Conservation (phyloP, 2,113 vertebrate genomes). For the Neogobius melanostomus region DNA sequence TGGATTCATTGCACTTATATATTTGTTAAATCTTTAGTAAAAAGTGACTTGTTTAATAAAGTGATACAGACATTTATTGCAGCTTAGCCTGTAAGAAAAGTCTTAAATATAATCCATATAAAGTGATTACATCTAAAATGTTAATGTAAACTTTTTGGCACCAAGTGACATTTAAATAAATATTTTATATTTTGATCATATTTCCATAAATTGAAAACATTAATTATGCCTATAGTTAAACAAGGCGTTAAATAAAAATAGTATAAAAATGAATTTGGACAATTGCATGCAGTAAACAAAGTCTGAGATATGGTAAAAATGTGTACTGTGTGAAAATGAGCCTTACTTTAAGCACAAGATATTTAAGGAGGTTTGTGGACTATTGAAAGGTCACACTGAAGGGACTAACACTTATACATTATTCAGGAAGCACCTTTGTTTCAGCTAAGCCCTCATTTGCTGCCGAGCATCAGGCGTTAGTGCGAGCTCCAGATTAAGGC, state of each 20-base stretch:
- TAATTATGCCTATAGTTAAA: conserved; percentile 34
- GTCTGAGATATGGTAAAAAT: conserved; percentile 38
- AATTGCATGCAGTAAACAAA: conserved; percentile 46
- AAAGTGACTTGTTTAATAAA: conserved; percentile 21
- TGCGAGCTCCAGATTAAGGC: conserved; percentile 14
- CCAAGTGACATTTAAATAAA: conserved; percentile 27
- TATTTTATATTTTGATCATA: conserved; percentile 23
- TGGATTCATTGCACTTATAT: conserved; percentile 18
- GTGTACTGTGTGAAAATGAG: conserved; percentile 25
- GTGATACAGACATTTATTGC: conserved; percentile 38
- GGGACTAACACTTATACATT: conserved; percentile 26
- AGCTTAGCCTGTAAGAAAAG: conserved; percentile 31
- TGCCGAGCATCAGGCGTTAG: conserved; percentile 33
- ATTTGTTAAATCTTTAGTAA: conserved; percentile 20
- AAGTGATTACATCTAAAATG: conserved; percentile 32
- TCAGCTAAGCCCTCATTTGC: conserved; percentile 40
- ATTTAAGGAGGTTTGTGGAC: not conserved
- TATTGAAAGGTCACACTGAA: conserved; percentile 22
- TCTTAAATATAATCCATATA: conserved; percentile 31
- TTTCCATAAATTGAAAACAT: conserved; percentile 14
- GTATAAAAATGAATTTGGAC: conserved; percentile 52
- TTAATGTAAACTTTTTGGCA: conserved; percentile 46
- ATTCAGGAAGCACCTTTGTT: conserved; percentile 30
- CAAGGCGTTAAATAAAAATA: conserved; percentile 40
- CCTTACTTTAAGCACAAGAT: conserved; percentile 9